Conservation (phyloP, 1,140 invertebrate genomes). For the Olivierus martensii region DNA sequence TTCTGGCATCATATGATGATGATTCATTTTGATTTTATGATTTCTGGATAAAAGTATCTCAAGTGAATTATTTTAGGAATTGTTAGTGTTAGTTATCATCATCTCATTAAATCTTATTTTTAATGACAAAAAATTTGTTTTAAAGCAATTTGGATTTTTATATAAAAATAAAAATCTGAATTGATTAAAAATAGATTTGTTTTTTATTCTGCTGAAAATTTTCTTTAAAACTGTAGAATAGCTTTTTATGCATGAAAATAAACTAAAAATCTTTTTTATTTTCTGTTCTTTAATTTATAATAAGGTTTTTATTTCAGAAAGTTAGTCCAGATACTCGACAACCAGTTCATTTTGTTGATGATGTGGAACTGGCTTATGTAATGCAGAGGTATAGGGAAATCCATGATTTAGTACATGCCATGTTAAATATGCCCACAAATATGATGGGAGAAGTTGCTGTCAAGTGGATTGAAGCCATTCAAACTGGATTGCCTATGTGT, state of each 20-base stretch:
- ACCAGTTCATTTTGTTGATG: conserved; percentile 78
- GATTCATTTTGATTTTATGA: too few relatives aligned
- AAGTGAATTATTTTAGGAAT: too few relatives aligned
- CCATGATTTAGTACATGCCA: conserved; percentile 86
- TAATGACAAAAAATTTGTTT: too few relatives aligned
- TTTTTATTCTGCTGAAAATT: too few relatives aligned
- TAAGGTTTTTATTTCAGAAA: conserved; percentile 39
- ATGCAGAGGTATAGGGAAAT: conserved; percentile 94
- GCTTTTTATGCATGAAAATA: background rate
- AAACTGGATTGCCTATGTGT: conserved; percentile 81
- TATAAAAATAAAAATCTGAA: too few relatives aligned
- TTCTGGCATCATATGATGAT: too few relatives aligned
- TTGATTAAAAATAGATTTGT: too few relatives aligned
- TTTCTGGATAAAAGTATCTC: too few relatives aligned
- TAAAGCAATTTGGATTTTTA: too few relatives aligned
- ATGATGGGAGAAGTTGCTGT: conserved; percentile 76
- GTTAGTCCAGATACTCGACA: conserved; percentile 85
- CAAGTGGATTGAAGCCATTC: conserved; percentile 94
- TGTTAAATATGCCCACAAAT: conserved; percentile 85
- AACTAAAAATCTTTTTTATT: conserved; percentile 4
- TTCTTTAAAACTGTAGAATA: background rate
- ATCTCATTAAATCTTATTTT: too few relatives aligned
- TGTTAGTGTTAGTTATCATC: too few relatives aligned
- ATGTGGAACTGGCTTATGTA: conserved; percentile 81
- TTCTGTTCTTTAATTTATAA: conserved; percentile 8